Evolutionary conservation across 2,888 invertebrate species (phyloP), one percentile per base, ranked within the genome.

Genomic region (Platycheirus rosarum): DNA sequence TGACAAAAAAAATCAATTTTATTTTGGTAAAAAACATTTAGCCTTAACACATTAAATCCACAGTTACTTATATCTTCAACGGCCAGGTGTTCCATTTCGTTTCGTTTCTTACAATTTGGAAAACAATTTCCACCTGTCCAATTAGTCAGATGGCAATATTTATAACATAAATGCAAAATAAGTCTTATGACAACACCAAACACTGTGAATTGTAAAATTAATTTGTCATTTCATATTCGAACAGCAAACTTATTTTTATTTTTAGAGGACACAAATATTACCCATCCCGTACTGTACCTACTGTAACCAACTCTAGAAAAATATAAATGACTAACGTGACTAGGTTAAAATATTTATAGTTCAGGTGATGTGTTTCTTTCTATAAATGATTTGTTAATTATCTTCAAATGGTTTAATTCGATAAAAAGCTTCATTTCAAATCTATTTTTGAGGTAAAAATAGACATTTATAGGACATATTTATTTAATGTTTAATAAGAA

Each of bases 121-220:
- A 46, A 77, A 44, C 66, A 68, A 82, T 84, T 71, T 78, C 82
- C 85, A 85, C 82, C 85, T 85, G 85, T 75, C 78, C 78, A 84
- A 85, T 85, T 85, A 85, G 85, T 85, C 85, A 85, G 55, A 76
- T 66, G 65, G 69, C 55, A 84, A 55, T 70, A 29, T 60, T 57
- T 3, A n/a, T n/a, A 18, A 37, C 26, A 63, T 16, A 20, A 55
- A 26, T 65, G 65, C 66, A 73, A 70, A 63, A 62, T 69, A 11
- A n/a, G 49, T 63, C 23, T 53, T 26, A 68, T 82, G 82, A 82
- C 71, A 82, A 82, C 77, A 77, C 82, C 82, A 82, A 63, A 77
- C 71, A 66, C 68, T 63, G n/a, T 23, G 48, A 53, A 46, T 68
- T 71, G 42, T 55, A 74, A 62, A 62, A 40, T 63, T 44, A 9